Conservation (phyloP, 2,797 vertebrate species). For the Mormyrus hasselquistii region DNA sequence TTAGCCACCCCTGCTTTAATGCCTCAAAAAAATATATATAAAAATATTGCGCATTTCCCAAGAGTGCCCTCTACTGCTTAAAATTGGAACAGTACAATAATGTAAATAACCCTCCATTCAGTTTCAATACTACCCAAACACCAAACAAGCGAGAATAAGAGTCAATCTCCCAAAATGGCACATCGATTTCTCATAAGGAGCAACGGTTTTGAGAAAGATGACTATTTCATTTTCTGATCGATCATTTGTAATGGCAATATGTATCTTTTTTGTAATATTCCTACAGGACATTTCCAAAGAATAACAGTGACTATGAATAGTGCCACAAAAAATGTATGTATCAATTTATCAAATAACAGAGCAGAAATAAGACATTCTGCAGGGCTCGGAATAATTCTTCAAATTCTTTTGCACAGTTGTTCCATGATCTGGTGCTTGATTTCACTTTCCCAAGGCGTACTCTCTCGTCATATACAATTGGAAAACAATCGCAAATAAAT, state of each 20-base stretch:
- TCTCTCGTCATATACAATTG: not conserved
- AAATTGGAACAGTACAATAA: not conserved
- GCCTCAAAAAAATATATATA: not conserved
- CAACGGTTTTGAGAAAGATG: not conserved
- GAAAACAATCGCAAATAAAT: not conserved
- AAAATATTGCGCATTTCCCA: not conserved
- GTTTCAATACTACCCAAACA: not conserved
- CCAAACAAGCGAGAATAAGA: not conserved
- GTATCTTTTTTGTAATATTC: not conserved
- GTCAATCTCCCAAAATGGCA: not conserved
- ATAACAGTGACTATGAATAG: not conserved
- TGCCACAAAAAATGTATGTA: not conserved
- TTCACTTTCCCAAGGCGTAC: not conserved
- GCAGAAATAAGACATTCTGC: not conserved
- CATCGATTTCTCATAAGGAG: not conserved
- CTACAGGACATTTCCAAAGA: not conserved
- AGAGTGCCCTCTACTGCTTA: constrained; percentile 25
- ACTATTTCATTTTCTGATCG: not conserved
- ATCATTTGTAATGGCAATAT: not conserved
- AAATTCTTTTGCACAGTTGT: not conserved
- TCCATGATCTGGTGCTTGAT: not conserved
- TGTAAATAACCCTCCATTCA: not conserved
- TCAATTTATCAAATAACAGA: not conserved
- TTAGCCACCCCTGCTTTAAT: not conserved
- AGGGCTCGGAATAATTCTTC: not conserved